These are phyloP conservation scores for Podabrus alpinus DNA, from an alignment of 2,888 invertebrate genomes.

Conservation along the genomic window DNA sequence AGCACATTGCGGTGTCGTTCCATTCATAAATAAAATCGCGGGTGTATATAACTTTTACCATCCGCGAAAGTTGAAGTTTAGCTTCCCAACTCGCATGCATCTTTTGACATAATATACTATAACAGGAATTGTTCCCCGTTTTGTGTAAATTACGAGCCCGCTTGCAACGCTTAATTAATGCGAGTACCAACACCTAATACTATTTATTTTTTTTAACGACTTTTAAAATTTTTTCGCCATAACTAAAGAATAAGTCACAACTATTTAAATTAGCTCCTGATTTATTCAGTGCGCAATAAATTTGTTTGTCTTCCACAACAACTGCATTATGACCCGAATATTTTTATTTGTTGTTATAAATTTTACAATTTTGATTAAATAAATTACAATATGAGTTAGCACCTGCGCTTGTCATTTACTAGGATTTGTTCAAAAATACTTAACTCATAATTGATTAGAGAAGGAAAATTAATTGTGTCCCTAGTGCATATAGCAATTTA, in stretches of 20 bases:
- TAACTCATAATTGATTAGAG: slow-evolving; percentile 51
- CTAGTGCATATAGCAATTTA: slow-evolving; percentile 46
- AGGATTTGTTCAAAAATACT: slow-evolving; percentile 43
- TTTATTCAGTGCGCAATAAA: not conserved
- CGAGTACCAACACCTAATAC: slow-evolving; percentile 10
- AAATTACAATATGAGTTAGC: slow-evolving; percentile 30
- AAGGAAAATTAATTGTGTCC: slow-evolving; percentile 49
- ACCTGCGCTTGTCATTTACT: slow-evolving; percentile 44
- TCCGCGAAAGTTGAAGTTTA: slow-evolving; percentile 27
- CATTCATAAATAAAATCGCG: slow-evolving; percentile 43
- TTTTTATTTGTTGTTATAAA: not conserved
- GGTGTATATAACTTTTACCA: slow-evolving; percentile 42
- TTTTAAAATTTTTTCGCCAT: not conserved
- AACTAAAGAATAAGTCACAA: not conserved
- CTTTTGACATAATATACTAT: slow-evolving; percentile 24
- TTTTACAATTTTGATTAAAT: not conserved
- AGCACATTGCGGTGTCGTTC: slow-evolving; percentile 41
- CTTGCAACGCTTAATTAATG: slow-evolving; percentile 18
- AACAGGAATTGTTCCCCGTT: slow-evolving; percentile 23
- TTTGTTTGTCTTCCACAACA: not conserved
- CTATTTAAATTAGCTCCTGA: not conserved
- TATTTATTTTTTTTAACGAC: not conserved
- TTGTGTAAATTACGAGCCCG: slow-evolving; percentile 22
- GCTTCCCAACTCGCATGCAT: slow-evolving; percentile 22
- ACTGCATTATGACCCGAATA: not conserved